These are phyloP conservation scores for Tapirus terrestris DNA, from an alignment of 2,113 vertebrate species.

Conservation along the genomic window DNA sequence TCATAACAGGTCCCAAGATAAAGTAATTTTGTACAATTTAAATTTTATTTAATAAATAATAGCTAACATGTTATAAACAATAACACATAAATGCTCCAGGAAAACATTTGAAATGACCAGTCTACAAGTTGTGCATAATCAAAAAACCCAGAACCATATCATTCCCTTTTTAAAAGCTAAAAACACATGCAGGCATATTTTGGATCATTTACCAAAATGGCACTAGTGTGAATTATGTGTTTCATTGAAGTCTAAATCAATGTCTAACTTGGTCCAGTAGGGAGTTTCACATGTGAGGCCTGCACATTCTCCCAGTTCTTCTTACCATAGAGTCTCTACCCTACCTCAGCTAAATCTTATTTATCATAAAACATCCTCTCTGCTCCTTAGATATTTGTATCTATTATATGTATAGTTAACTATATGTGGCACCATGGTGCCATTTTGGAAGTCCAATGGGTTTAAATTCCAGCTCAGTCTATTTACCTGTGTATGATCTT, in stretches of 20 bases:
- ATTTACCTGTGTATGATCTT: background rate
- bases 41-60: slow-evolving; percentile 43
- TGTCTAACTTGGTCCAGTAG: background rate
- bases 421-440: background rate
- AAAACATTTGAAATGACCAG: slow-evolving; percentile 1
- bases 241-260: background rate
- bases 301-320: background rate
- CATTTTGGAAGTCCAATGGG: background rate
- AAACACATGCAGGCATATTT: background rate
- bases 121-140: background rate
- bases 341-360: background rate
- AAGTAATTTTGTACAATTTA: slow-evolving; percentile 11
- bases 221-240: background rate
- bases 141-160: background rate
- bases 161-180: background rate
- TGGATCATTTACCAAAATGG: background rate
- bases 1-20: background rate
- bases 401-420: background rate
- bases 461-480: background rate
- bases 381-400: background rate
- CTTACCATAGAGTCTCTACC: background rate
- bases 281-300: background rate
- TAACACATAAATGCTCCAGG: background rate
- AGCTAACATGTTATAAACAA: background rate
- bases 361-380: background rate